Evolutionary conservation across 2,797 vertebrate genomes (phyloP).

Genomic region (Anguilla marmorata): DNA sequence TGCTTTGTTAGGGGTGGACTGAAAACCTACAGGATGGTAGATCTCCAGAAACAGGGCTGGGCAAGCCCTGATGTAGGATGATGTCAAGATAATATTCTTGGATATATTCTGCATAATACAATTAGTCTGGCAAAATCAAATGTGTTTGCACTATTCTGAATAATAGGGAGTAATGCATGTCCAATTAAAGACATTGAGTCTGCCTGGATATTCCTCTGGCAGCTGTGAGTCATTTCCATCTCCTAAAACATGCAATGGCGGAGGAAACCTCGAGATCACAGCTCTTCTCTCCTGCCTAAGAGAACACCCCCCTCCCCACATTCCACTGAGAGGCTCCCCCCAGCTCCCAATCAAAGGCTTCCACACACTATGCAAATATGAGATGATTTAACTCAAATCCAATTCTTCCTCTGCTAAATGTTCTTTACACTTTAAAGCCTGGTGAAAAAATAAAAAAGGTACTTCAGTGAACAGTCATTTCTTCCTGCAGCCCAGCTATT

Average conservation of each 20-base stretch:
- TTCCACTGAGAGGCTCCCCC: not conserved
- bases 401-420: not conserved
- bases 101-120: not conserved
- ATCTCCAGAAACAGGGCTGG: too few relatives aligned
- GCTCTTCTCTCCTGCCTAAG: not conserved
- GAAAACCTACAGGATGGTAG: too few relatives aligned
- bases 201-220: not conserved
- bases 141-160: not conserved
- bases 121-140: not conserved
- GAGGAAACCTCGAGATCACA: not conserved
- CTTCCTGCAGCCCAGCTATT: not conserved
- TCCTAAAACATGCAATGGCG: not conserved
- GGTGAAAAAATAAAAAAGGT: not conserved
- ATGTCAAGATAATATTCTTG: not conserved
- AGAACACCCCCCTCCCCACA: not conserved
- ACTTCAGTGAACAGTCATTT: not conserved
- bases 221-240: not conserved
- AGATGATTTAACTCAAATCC: not conserved
- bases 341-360: not conserved
- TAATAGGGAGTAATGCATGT: not conserved
- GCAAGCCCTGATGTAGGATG: too few relatives aligned
- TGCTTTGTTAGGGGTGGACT: too few relatives aligned
- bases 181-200: not conserved
- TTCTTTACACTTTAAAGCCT: not conserved
- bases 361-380: not conserved